Conservation (phyloP, 2,888 invertebrate genomes). For the Latrodectus hesperus region DNA sequence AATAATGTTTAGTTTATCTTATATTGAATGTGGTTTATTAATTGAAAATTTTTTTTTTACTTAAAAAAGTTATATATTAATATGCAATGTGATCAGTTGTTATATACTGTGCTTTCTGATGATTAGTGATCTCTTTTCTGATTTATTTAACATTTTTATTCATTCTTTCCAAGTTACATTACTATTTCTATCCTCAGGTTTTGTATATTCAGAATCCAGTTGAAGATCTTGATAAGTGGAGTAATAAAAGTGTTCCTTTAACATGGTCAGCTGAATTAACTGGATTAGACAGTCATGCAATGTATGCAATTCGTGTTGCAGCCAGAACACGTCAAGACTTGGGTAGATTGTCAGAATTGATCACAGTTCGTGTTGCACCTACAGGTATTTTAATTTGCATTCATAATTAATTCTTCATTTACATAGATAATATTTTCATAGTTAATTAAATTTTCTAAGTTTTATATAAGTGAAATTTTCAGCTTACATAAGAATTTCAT, state of each 20-base stretch:
- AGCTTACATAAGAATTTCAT: too few species aligned
- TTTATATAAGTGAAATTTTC: too few species aligned
- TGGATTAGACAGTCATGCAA: slow-evolving; percentile 91
- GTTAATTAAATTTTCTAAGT: too few species aligned
- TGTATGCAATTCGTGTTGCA: slow-evolving; percentile 92
- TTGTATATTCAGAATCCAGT: slow-evolving; percentile 81
- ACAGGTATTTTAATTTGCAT: slow-evolving; percentile 52
- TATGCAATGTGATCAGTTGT: too few species aligned
- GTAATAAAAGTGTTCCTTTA: slow-evolving; percentile 87
- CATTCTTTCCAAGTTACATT: neutral
- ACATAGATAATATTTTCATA: too few species aligned
- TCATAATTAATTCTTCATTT: neutral
- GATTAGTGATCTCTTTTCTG: too few species aligned
- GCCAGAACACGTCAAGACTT: slow-evolving; percentile 86
- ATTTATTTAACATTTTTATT: too few species aligned
- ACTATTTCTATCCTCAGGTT: slow-evolving; percentile 69
- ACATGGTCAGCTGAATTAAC: slow-evolving; percentile 92
- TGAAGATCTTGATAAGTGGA: slow-evolving; percentile 94
- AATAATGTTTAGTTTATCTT: too few species aligned
- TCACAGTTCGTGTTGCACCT: slow-evolving; percentile 78
- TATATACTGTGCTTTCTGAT: too few species aligned
- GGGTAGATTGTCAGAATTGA: slow-evolving; percentile 90
- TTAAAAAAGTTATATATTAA: too few species aligned
- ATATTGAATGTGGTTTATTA: too few species aligned
- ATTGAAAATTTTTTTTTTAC: too few species aligned